Percentiles rank a stretch among this genome's conserved stretches.
Evolutionary conservation across 2,113 vertebrate species (phyloP).

Genomic region (Rhinoderma darwinii): DNA sequence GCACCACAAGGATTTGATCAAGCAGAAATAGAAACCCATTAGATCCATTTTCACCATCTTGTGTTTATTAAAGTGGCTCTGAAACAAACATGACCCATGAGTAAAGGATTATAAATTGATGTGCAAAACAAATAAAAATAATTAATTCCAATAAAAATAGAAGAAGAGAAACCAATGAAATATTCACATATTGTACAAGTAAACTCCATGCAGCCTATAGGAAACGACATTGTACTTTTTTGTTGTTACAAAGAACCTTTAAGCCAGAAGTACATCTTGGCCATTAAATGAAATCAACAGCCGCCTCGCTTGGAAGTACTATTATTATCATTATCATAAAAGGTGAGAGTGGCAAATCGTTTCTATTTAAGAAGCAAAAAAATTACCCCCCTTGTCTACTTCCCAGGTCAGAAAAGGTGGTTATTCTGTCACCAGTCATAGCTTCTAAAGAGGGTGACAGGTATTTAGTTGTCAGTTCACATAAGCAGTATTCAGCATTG

Average conservation of each 20-base stretch:
- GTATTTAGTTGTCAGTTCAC: conserved; percentile 91
- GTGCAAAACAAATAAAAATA: background rate
- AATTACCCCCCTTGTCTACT: conserved; percentile 71
- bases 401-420: conserved; percentile 82
- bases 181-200: background rate
- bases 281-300: conserved; percentile 54
- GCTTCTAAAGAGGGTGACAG: conserved; percentile 83
- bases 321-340: conserved; percentile 62
- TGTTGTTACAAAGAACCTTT: conserved; percentile 41
- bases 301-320: conserved; percentile 52
- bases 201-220: background rate
- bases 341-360: conserved; percentile 76
- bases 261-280: conserved; percentile 52
- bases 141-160: background rate
- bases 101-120: background rate
- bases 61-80: background rate
- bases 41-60: background rate
- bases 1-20: background rate
- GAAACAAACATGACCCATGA: background rate
- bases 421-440: conserved; percentile 81
- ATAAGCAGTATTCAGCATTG: conserved; percentile 89
- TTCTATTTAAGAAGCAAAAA: conserved; percentile 82
- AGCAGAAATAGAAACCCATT: background rate
- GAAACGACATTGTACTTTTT: conserved; percentile 7
- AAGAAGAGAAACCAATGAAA: background rate